Conservation (phyloP, 35 echinoderm and acorn worm genomes). For the Ophioderma brevispina region DNA sequence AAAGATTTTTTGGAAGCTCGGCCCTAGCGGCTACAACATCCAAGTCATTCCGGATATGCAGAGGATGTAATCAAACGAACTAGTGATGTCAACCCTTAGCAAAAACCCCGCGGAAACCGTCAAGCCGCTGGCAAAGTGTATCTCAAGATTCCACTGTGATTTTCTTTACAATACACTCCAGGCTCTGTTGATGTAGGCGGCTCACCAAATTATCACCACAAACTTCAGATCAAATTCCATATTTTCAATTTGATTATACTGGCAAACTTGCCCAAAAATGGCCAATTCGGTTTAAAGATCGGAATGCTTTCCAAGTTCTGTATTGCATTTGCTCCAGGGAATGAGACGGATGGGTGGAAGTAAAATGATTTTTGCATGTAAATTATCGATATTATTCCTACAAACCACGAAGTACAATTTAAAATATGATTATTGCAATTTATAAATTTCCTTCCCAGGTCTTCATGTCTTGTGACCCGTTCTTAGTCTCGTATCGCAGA, state of each 20-base stretch:
- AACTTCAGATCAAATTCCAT: not conserved
- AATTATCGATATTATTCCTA: not conserved
- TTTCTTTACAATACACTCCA: not conserved
- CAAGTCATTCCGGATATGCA: not conserved
- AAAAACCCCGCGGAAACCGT: not conserved
- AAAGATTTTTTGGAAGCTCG: not conserved
- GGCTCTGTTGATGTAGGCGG: constrained; percentile 7
- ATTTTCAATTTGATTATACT: constrained; percentile 9
- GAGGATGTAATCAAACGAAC: not conserved
- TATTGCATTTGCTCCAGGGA: not conserved
- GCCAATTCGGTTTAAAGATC: not conserved
- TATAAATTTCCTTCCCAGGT: not conserved
- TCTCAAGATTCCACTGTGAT: not conserved
- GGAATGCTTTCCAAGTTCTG: not conserved
- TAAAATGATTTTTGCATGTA: not conserved
- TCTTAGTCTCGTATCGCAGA: not conserved
- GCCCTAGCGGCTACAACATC: not conserved
- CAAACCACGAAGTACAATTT: not conserved
- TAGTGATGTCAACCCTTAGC: constrained; percentile 4
- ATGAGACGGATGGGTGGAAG: not conserved
- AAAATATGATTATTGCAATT: not conserved
- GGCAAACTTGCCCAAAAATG: not conserved
- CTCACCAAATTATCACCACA: not conserved
- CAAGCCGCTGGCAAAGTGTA: not conserved
- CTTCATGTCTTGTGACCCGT: not conserved